A percentile compares a stretch with the other conserved stretches of the same genome.
Evolutionary conservation across 2,797 vertebrate species (phyloP).

Genomic region (Trematomus bernacchii): DNA sequence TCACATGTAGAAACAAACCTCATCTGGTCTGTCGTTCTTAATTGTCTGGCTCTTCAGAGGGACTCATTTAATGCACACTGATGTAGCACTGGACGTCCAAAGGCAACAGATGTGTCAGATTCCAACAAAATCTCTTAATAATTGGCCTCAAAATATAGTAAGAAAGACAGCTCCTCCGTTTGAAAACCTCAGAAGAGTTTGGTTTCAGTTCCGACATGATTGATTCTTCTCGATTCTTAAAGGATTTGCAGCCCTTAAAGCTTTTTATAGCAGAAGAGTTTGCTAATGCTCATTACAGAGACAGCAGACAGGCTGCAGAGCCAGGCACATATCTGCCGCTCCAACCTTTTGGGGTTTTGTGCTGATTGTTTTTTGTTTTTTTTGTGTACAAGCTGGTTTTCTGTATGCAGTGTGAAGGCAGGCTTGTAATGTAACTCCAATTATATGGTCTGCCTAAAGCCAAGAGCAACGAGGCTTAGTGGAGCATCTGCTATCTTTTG

Average conservation of each 20-base stretch:
- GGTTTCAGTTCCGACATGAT: slow-evolving; percentile 35
- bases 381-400: slow-evolving; percentile 1
- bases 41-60: slow-evolving; percentile 40
- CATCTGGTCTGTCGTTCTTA: slow-evolving; percentile 30
- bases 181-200: slow-evolving; percentile 42
- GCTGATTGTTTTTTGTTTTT: slow-evolving; percentile 14
- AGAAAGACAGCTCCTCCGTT: background rate
- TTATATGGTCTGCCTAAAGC: slow-evolving; percentile 74
- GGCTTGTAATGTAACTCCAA: slow-evolving; percentile 68
- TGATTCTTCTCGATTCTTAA: slow-evolving; percentile 50
- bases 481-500: slow-evolving; percentile 74
- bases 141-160: slow-evolving; percentile 48
- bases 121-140: slow-evolving; percentile 35
- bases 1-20: slow-evolving; percentile 8
- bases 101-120: slow-evolving; percentile 41
- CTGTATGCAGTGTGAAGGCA: slow-evolving; percentile 52
- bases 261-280: slow-evolving; percentile 22
- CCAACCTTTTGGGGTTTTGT: slow-evolving; percentile 34
- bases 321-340: slow-evolving; percentile 33
- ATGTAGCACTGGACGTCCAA: slow-evolving; percentile 41
- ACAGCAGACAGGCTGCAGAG: slow-evolving; percentile 31
- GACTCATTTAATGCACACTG: slow-evolving; percentile 32
- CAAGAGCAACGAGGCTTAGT: slow-evolving; percentile 68
- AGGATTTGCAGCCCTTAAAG: slow-evolving; percentile 53
- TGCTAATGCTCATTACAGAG: slow-evolving; percentile 55